Percentiles rank a stretch among this genome's conserved stretches.
Evolutionary conservation across 2,888 invertebrate genomes (phyloP).

Genomic region (Andrena praecox): DNA sequence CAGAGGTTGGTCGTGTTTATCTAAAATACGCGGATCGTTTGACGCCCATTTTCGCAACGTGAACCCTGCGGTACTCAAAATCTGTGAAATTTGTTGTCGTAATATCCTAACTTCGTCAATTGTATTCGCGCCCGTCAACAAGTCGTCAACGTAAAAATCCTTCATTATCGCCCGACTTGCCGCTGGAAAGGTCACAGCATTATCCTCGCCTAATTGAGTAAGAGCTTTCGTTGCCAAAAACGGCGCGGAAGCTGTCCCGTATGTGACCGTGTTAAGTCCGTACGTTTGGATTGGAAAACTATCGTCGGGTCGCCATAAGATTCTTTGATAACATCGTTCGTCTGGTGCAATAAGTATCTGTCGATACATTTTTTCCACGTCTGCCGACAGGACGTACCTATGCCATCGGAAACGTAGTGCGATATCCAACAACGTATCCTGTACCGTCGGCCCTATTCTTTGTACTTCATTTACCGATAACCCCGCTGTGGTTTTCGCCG

Average conservation of each 20-base stretch:
- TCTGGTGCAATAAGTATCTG: neutral
- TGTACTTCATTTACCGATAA: slow-evolving; percentile 8
- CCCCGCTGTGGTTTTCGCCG: neutral
- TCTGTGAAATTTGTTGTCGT: neutral
- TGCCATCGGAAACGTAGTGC: neutral
- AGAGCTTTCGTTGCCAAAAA: neutral
- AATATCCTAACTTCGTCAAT: neutral
- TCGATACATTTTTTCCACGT: slow-evolving; percentile 10
- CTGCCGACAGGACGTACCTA: neutral
- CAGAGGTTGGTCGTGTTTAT: too few relatives aligned
- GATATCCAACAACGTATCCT: neutral
- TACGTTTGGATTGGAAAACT: neutral
- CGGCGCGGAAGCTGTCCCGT: neutral
- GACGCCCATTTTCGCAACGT: neutral
- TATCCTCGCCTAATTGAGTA: neutral
- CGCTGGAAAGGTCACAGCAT: neutral
- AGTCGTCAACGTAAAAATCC: slow-evolving; percentile 13
- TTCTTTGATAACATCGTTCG: neutral
- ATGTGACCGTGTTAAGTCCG: slow-evolving; percentile 3
- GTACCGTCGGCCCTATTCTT: neutral
- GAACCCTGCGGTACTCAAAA: neutral
- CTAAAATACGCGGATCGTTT: neutral
- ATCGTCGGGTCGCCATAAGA: neutral
- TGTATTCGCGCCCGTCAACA: neutral
- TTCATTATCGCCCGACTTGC: neutral